These are phyloP conservation scores for Xyrauchen texanus DNA, from an alignment of 2,113 vertebrate species.

Conservation along the genomic window DNA sequence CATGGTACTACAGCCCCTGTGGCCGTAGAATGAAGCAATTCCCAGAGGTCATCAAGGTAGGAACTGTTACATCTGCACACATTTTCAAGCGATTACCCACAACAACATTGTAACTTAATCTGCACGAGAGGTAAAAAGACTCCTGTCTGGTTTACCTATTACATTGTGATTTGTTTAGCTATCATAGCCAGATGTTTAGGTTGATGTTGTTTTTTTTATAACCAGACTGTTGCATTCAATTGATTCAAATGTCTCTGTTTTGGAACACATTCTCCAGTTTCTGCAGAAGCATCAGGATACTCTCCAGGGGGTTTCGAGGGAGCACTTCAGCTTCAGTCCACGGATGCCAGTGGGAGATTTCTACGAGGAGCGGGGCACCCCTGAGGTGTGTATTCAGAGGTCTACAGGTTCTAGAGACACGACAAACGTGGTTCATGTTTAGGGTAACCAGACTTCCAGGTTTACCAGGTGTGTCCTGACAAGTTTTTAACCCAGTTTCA, in stretches of 20 bases:
- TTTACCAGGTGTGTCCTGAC: too few species aligned
- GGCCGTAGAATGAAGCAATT: conserved; percentile 97
- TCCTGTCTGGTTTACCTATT: neutral
- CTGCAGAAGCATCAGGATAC: conserved; percentile 80
- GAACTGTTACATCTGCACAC: neutral
- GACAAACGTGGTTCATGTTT: too few species aligned
- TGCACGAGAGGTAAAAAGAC: too few species aligned
- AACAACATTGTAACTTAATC: too few species aligned
- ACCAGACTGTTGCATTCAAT: too few species aligned
- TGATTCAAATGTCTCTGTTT: neutral
- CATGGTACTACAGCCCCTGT: conserved; percentile 95
- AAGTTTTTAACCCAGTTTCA: too few species aligned
- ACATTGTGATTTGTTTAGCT: neutral
- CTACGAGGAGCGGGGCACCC: conserved; percentile 88
- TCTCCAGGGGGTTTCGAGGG: conserved; percentile 83
- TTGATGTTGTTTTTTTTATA: neutral
- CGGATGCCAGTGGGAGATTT: conserved; percentile 96
- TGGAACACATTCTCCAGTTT: conserved; percentile 72
- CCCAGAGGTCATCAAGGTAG: conserved; percentile 94
- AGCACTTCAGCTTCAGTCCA: conserved; percentile 98
- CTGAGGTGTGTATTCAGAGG: conserved; percentile 76
- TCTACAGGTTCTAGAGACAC: too few species aligned
- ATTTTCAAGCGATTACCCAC: neutral
- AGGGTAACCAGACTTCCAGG: too few species aligned
- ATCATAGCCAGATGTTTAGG: neutral